Conservation (phyloP, 2,113 vertebrate genomes). For the Neoarius graeffei region DNA sequence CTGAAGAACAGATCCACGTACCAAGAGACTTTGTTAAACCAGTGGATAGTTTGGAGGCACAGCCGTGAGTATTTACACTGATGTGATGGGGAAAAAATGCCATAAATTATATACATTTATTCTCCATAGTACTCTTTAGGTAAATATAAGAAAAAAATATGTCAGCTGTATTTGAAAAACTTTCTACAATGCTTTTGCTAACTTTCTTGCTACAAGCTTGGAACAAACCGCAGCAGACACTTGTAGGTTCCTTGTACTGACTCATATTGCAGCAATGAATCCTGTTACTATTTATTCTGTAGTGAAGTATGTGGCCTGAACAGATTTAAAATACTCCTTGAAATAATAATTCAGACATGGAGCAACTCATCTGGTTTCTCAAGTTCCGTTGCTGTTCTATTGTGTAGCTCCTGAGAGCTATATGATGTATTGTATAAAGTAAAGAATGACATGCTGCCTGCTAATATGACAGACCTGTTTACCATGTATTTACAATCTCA, state of each 20-base stretch:
- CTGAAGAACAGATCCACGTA: constrained; percentile 37
- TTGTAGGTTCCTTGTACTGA: not conserved
- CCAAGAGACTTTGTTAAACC: constrained; percentile 53
- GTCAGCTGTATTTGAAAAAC: not conserved
- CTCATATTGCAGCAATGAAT: not conserved
- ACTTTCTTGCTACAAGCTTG: not conserved
- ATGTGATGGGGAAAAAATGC: too few species aligned
- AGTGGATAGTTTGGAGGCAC: constrained; percentile 49
- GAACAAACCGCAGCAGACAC: not conserved
- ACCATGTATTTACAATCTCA: too few species aligned
- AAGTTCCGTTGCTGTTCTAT: not conserved
- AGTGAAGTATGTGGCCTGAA: not conserved
- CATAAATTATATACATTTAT: not conserved
- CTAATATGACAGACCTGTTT: too few species aligned
- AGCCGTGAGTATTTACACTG: constrained; percentile 54
- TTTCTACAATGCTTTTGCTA: not conserved
- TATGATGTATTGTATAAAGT: too few species aligned
- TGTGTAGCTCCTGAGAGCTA: not conserved
- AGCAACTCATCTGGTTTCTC: constrained; percentile 8
- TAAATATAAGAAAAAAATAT: not conserved
- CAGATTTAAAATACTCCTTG: not conserved
- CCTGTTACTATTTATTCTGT: not conserved
- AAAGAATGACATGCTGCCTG: too few species aligned
- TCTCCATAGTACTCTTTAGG: not conserved
- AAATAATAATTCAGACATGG: not conserved